Evolutionary conservation across 2,888 invertebrate species (phyloP).

Genomic region (Balanococcus diminutus): DNA sequence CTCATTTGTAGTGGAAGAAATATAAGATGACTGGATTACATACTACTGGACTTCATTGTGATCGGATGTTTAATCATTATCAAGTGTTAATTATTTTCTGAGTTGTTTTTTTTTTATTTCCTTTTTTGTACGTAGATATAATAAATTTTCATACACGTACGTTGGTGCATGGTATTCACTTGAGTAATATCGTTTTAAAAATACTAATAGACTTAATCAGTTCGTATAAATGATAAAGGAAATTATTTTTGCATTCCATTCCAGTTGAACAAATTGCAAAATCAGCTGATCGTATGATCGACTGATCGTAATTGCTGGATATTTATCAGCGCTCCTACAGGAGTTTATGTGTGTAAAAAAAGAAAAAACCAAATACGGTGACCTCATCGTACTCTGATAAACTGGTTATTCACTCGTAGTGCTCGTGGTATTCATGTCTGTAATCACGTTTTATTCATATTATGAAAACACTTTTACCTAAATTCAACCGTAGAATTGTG

Average conservation of each 20-base stretch:
- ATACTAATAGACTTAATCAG: background rate
- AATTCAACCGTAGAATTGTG: background rate
- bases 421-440: background rate
- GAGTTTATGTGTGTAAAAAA: background rate
- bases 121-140: too few species aligned
- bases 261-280: background rate
- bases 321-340: background rate
- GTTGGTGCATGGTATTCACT: too few species aligned
- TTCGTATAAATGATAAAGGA: background rate
- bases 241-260: background rate
- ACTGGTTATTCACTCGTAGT: too few species aligned
- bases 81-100: constrained; percentile 15
- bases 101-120: too few species aligned
- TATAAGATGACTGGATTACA: constrained; percentile 32
- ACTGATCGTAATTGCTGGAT: background rate
- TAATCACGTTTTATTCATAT: background rate
- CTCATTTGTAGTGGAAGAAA: constrained; percentile 32
- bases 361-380: too few species aligned
- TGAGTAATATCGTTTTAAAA: background rate
- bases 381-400: constrained; percentile 2
- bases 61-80: background rate
- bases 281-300: too few species aligned
- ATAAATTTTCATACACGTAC: background rate
- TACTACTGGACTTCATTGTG: constrained; percentile 2
- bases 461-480: background rate